Evolutionary conservation across 2,113 vertebrate species (phyloP), one percentile per base, ranked within the genome.

Genomic region (Saguinus imperator): DNA sequence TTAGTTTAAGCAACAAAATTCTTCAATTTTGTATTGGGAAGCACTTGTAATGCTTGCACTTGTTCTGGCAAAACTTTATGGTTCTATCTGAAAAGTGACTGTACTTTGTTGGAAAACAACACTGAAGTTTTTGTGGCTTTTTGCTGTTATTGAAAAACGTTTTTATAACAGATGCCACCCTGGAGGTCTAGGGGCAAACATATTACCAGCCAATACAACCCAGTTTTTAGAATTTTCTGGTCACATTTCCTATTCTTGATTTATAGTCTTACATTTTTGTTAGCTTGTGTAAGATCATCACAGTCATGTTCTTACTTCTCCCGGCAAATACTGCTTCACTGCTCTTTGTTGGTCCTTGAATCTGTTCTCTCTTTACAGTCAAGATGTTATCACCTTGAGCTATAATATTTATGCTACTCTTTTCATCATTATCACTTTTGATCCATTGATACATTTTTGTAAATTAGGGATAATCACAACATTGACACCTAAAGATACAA

Each of bases 51-150:
- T 64, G 57, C 79, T 93, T 89, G 61, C 20, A 81, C 25, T 90
- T 94, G n/a, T 87, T 93, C 70, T 92, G 50, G 84, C 81, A 84
- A 94, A 95, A 85, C 61, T 83, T 92, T 92, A 77, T 90, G 84
- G 50, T 92, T 87, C 85, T 77, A 70, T 94, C 89, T 84, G 37
- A 89, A 50, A 87, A 90, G 87, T 87, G 73, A 89, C 72, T 97
- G 61, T 66, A 64, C 48, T 89, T 87, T 83, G 79, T 91, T 94
- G 45, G 57, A 90, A 96, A 96, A 96, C 68, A 81, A 52, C 66
- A 84, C 32, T 85, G 70, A 95, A 76, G 70, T 64, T 94, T 96
- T 82, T 68, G 73, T 94, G 48, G 45, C 55, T 95, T 94, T 45
- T 57, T 92, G 35, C 50, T 87, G 52, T 89, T 96, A 89, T 75